phyloP scores from a whole-genome alignment of 1,140 invertebrate species.

The Drosophila hydei region DNA sequence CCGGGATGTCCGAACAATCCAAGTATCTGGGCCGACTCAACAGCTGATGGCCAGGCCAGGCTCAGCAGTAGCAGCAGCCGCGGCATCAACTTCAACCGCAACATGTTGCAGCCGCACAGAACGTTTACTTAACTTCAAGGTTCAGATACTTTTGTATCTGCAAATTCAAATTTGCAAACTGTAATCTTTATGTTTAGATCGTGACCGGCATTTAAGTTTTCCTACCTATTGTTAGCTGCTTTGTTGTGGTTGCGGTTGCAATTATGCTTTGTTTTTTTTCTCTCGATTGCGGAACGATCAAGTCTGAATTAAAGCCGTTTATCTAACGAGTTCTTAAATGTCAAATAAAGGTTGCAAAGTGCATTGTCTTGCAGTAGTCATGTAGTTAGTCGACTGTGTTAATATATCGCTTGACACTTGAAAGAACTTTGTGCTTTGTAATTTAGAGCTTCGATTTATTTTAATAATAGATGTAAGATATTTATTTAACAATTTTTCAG shows the following conservation, averaged over 20 bases:
- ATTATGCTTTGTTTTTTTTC: not conserved
- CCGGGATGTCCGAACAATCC: conserved; percentile 87
- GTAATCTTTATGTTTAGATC: conserved; percentile 47
- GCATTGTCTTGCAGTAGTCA: conserved; percentile 4
- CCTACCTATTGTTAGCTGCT: conserved; percentile 33
- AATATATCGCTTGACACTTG: not conserved
- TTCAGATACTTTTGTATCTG: conserved; percentile 25
- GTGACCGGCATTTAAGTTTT: conserved; percentile 56
- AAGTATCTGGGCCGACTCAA: conserved; percentile 83
- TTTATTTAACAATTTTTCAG: no score
- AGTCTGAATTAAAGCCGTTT: conserved; percentile 10
- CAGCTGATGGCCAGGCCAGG: not conserved
- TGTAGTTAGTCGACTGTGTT: not conserved
- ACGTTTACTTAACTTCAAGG: conserved; percentile 19
- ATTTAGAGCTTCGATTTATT: no score
- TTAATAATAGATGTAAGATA: no score
- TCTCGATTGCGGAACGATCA: not conserved
- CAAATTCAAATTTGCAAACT: conserved; percentile 20
- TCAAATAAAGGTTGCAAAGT: conserved; percentile 10
- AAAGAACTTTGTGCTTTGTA: not conserved
- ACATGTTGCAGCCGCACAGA: conserved; percentile 9
- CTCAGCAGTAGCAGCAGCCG: conserved; percentile 16
- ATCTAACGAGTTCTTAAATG: conserved; percentile 19
- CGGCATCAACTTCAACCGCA: not conserved
- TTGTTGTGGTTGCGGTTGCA: conserved; percentile 4